A percentile compares a stretch with the other conserved stretches of the same genome.
Conservation (phyloP, 2,888 invertebrate genomes). For the Epistrophe grossulariae region DNA sequence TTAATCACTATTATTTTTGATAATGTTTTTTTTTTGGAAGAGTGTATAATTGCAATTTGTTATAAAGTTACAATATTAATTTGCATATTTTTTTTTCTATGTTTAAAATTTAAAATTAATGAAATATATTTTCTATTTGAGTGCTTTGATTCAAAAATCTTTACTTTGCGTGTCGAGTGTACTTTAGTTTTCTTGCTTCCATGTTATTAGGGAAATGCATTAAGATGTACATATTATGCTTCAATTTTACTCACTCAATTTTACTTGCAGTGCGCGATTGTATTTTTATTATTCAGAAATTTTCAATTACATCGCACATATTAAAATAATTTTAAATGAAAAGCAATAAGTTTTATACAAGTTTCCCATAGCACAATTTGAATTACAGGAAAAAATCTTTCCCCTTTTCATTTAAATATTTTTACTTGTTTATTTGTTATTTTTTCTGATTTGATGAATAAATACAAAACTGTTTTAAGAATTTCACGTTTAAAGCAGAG, state of each 20-base stretch:
- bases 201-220: constrained; percentile 16
- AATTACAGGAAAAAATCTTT: too few relatives aligned
- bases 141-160: not conserved
- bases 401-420: too few relatives aligned
- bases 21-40: constrained; percentile 26
- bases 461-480: too few relatives aligned
- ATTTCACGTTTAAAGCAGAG: too few relatives aligned
- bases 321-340: too few relatives aligned
- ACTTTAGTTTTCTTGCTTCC: not conserved
- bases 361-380: too few relatives aligned
- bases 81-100: constrained; percentile 4
- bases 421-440: too few relatives aligned
- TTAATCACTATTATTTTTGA: constrained; percentile 26
- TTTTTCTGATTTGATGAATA: too few relatives aligned
- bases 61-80: not conserved
- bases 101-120: not conserved
- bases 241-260: not conserved
- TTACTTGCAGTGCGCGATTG: not conserved
- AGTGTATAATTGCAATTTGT: constrained; percentile 39
- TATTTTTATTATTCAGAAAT: too few relatives aligned
- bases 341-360: too few relatives aligned
- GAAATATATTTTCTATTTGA: not conserved
- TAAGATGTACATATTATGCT: not conserved
- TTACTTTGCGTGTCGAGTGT: not conserved
- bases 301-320: too few relatives aligned